Base-by-base conservation (phyloP, 2,797 vertebrate genomes). In the Borostomias antarcticus region DNA sequence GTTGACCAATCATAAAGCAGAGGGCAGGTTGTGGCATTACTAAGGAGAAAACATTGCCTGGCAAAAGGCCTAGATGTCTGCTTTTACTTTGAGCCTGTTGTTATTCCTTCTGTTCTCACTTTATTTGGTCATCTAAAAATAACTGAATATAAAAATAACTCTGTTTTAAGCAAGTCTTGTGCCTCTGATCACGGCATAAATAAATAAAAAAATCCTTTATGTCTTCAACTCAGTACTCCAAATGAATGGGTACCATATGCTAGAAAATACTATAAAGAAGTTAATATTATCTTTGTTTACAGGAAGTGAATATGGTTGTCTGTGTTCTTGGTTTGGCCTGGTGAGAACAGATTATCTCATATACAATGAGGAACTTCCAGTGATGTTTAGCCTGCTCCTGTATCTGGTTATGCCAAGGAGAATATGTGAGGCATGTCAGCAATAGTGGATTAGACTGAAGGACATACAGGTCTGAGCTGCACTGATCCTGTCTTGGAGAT, bases 1-100 rank as follows among this genome's bases (percentile, higher is more conserved):
- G 54, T 70, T 56, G 65, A 65, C 89, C 90, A 90, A 91, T 91
- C 80, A 60, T 25, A 82, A 77, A 69, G 56, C 52, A 6, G 62
- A 76, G 58, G 52, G 33, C 33, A 35, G 68, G 79, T 82, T 86
- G 15, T 60, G 8, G 74, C 25, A 21, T 19, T 47, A 13, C 33
- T 13, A 26, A 21, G 60, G 43, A 64, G 64, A 50, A 70, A 59
- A 60, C n/a, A 25, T 64, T 59, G 50, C 54, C 23, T 19, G 53
- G 62, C 5, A 29, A 26, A 53, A 53, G 5, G 13, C 29, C 26
- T 26, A 19, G 53, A 56, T 28, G 30, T 54, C 26, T 54, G n/a
- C 21, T 25, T 40, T 25, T 23, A 58, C 33, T 25, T 40, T 37
- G 54, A n/a, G n/a, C n/a, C n/a, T 35, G n/a, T 21, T 58, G 30